phyloP scores from a whole-genome alignment of 2,888 invertebrate genomes.

The Scaptomyza polygonia region DNA sequence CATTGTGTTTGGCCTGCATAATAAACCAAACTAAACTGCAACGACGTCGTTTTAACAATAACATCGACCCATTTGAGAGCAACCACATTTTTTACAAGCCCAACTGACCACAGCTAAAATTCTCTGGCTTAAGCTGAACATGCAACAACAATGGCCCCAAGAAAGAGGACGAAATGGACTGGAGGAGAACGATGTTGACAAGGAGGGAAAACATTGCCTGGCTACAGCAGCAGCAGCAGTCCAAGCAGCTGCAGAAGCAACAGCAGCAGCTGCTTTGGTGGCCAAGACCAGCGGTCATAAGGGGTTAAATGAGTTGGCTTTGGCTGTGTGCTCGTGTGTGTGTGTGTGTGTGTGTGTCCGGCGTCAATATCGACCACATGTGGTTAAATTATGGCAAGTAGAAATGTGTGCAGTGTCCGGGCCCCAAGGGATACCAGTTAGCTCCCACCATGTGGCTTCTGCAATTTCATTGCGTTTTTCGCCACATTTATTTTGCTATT shows the following conservation, averaged over 20 bases:
- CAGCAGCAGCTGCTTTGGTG: constrained; percentile 40
- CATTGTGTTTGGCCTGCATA: constrained; percentile 61
- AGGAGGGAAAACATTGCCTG: constrained; percentile 29
- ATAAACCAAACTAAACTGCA: constrained; percentile 58
- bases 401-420: constrained; percentile 34
- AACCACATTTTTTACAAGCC: constrained; percentile 40
- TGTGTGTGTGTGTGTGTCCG: constrained; percentile 22
- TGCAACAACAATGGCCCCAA: constrained; percentile 4
- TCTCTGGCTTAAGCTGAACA: constrained; percentile 1
- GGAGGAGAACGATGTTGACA: constrained; percentile 40
- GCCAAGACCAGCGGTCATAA: constrained; percentile 56
- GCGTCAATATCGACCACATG: constrained; percentile 76
- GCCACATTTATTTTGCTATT: constrained; percentile 53
- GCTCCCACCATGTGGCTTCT: constrained; percentile 24
- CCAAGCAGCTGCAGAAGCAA: constrained; percentile 6
- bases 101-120: constrained; percentile 22
- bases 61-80: constrained; percentile 18
- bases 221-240: constrained; percentile 7
- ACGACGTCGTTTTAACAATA: constrained; percentile 26
- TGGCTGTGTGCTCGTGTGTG: constrained; percentile 9
- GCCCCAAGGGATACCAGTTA: constrained; percentile 11
- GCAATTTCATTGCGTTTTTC: constrained; percentile 48
- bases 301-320: constrained; percentile 66
- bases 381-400: constrained; percentile 73
- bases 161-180: constrained; percentile 24